Base-by-base conservation (phyloP, 2,113 vertebrate genomes). In the Platichthys flesus region DNA sequence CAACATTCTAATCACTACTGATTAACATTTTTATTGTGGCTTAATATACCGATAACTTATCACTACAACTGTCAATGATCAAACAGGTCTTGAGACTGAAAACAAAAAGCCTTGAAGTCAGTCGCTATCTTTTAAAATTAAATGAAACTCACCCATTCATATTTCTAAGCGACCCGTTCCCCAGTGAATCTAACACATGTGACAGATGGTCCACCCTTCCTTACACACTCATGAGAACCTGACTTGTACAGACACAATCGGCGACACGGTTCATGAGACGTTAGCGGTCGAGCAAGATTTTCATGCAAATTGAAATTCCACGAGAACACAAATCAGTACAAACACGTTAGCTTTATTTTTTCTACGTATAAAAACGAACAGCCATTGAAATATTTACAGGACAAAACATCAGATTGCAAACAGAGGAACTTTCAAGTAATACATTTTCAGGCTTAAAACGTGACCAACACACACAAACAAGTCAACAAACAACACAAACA, bases 321-420 rank as follows among this genome's bases (percentile, higher is more conserved):
- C 40, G 3, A 61, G 15, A 51, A 62, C 26, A 63, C 35, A 60
- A 14, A 60, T 13, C 3, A 56, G 37, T 21, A 61, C 7, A 67
- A 83, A 69, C 54, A 80, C 12, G 18, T 23, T 1, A 71, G 45
- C 57, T 93, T 91, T 93, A 89, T 92, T 93, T 65, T 4, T 37
- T 52, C 1, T 49, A 72, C 15, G 20, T 60, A n/a, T 21, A 52
- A 78, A 31, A 62, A 82, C 5, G 3, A 63, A 86, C 21, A 85
- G 37, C 76, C 89, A 89, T 5, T 69, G 26, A 92, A 90, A 90
- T 92, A 93, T 92, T 86, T 90, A 92, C 91, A 92, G 55, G 80
- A 87, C 71, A 62, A 56, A 5, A 80, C 71, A 67, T 9, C 64
- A 45, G 12, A 42, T 20, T 49, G 69, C 8, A 75, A 40, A 60